phyloP scores from a whole-genome alignment of 2,888 invertebrate genomes.

The Mallateleia sp. region DNA sequence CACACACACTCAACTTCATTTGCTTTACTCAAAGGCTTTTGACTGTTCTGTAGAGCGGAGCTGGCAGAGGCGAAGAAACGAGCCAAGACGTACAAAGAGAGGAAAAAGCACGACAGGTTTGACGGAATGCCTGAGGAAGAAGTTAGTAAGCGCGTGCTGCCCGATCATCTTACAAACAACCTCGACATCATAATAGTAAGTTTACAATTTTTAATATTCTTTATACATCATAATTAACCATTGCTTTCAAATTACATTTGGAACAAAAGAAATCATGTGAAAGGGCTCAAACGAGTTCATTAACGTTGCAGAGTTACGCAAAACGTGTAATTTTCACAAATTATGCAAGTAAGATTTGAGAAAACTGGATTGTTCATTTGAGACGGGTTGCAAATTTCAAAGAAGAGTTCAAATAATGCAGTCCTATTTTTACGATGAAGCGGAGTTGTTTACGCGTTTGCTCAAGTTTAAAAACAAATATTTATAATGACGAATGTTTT shows the following conservation, averaged over 20 bases:
- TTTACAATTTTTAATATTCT: slow-evolving; percentile 87
- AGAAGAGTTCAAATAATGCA: not conserved
- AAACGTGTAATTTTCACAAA: not conserved
- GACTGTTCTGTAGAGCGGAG: slow-evolving; percentile 87
- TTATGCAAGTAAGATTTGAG: not conserved
- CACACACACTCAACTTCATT: slow-evolving; percentile 73
- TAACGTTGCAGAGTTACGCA: not conserved
- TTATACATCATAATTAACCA: slow-evolving; percentile 45
- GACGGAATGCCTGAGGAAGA: slow-evolving; percentile 99
- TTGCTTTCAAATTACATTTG: slow-evolving; percentile 13
- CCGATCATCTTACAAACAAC: slow-evolving; percentile 98
- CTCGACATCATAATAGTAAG: slow-evolving; percentile 99
- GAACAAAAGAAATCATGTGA: slow-evolving; percentile 2
- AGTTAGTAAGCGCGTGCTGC: slow-evolving; percentile 97
- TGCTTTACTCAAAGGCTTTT: slow-evolving; percentile 72
- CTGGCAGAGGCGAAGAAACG: slow-evolving; percentile 89
- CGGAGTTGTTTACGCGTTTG: too few relatives aligned
- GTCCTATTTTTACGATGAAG: not conserved
- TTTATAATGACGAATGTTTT: too few relatives aligned
- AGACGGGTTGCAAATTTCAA: not conserved
- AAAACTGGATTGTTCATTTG: not conserved
- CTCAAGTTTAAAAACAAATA: too few relatives aligned
- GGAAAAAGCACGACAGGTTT: slow-evolving; percentile 98
- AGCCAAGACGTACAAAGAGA: slow-evolving; percentile 92
- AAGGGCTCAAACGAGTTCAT: not conserved